Evolutionary conservation across 2,113 vertebrate species (phyloP).

Genomic region (Ascaphus truei): DNA sequence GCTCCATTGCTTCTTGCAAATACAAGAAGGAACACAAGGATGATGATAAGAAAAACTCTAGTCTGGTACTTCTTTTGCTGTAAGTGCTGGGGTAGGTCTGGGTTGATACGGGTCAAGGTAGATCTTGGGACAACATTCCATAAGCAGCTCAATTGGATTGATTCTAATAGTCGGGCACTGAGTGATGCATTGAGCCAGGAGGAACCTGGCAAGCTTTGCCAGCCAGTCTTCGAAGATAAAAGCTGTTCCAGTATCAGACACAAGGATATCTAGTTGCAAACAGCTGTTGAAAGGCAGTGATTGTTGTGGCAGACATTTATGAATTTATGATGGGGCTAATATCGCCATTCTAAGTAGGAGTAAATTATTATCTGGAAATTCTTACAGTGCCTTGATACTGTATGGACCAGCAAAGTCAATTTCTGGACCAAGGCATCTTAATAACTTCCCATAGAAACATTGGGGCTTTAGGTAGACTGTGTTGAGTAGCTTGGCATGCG

Average conservation of each 20-base stretch:
- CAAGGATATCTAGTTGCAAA: neutral
- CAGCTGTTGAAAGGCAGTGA: neutral
- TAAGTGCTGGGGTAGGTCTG: neutral
- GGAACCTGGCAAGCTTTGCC: neutral
- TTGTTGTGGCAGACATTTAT: constrained; percentile 2
- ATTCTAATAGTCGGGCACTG: neutral
- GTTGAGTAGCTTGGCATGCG: too few relatives aligned
- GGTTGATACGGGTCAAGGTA: too few relatives aligned
- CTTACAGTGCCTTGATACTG: neutral
- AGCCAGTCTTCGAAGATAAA: neutral
- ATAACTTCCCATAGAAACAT: too few relatives aligned
- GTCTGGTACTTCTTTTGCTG: neutral
- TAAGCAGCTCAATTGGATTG: neutral
- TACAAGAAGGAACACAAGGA: neutral
- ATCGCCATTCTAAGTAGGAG: constrained; percentile 23
- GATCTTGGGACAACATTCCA: neutral
- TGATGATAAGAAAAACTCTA: too few relatives aligned
- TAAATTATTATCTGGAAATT: neutral
- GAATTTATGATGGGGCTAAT: neutral
- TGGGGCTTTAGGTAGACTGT: too few relatives aligned
- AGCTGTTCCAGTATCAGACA: neutral
- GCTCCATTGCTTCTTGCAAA: neutral
- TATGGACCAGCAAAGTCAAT: neutral
- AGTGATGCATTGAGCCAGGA: neutral
- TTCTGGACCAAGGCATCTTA: too few relatives aligned